Conservation (phyloP, 2,797 vertebrate genomes). For the Tiaroga cobitis region DNA sequence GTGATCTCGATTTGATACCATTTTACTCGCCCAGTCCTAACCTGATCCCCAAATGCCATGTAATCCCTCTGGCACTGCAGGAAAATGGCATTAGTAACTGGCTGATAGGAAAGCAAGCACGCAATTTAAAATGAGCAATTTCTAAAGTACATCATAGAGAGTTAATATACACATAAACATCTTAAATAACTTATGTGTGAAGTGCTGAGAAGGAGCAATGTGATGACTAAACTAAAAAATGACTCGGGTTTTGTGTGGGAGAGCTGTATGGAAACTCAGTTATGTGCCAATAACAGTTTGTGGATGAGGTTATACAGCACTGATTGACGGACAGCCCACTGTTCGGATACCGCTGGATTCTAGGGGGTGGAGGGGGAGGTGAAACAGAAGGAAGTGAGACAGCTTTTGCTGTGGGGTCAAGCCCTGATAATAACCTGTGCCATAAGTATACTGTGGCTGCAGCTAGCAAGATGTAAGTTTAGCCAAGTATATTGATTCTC, state of each 20-base stretch:
- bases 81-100: neutral
- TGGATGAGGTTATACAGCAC: constrained; percentile 11
- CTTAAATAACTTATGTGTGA: neutral
- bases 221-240: constrained; percentile 27
- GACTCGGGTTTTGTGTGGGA: constrained; percentile 16
- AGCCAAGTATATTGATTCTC: neutral
- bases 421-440: neutral
- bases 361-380: constrained; percentile 5
- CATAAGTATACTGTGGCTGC: neutral
- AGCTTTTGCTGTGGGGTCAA: neutral
- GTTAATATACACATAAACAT: neutral
- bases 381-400: constrained; percentile 13
- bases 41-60: neutral
- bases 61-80: neutral
- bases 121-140: neutral
- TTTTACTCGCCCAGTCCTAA: neutral
- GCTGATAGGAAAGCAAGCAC: neutral
- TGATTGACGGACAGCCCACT: constrained; percentile 14
- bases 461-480: neutral
- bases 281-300: constrained; percentile 35
- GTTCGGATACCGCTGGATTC: neutral
- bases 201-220: constrained; percentile 4
- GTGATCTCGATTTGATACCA: neutral
- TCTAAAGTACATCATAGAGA: neutral
- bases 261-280: constrained; percentile 17